Evolutionary conservation across 2,113 vertebrate species (phyloP).

Genomic region (Xyliphius kryptos): DNA sequence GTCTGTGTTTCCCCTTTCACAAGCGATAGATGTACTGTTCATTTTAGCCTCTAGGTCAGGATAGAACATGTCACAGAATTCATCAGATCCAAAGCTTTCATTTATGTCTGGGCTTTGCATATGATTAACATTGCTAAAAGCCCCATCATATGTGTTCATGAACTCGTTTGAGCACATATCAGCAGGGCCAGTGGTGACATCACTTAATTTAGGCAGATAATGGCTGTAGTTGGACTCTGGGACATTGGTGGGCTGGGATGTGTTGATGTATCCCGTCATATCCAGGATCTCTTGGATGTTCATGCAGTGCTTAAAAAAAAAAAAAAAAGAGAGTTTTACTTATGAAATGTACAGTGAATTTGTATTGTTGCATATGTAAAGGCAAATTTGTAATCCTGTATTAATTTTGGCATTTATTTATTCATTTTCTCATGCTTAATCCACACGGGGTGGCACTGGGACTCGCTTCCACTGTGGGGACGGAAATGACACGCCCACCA

Average conservation of each 20-base stretch:
- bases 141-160: slow-evolving; percentile 65
- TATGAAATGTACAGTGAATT: too few species aligned
- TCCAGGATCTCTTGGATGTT: slow-evolving; percentile 75
- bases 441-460: too few species aligned
- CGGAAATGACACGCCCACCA: too few species aligned
- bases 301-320: slow-evolving; percentile 69
- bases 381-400: too few species aligned
- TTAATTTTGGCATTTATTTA: too few species aligned
- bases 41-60: slow-evolving; percentile 60
- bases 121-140: slow-evolving; percentile 62
- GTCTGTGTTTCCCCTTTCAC: slow-evolving; percentile 52
- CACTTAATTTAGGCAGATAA: slow-evolving; percentile 60
- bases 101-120: slow-evolving; percentile 62
- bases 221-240: slow-evolving; percentile 65
- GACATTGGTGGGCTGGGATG: slow-evolving; percentile 59
- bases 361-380: too few species aligned
- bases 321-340: too few species aligned
- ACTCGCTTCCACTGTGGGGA: too few species aligned
- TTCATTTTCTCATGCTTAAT: too few species aligned
- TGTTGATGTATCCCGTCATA: slow-evolving; percentile 60
- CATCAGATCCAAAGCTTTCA: slow-evolving; percentile 60
- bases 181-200: slow-evolving; percentile 58
- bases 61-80: slow-evolving; percentile 80
- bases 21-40: slow-evolving; percentile 43
- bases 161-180: slow-evolving; percentile 65